Evolutionary conservation across 2,113 vertebrate genomes (phyloP), one percentile per base, ranked within the genome.

Genomic region (Leiothrix lutea): DNA sequence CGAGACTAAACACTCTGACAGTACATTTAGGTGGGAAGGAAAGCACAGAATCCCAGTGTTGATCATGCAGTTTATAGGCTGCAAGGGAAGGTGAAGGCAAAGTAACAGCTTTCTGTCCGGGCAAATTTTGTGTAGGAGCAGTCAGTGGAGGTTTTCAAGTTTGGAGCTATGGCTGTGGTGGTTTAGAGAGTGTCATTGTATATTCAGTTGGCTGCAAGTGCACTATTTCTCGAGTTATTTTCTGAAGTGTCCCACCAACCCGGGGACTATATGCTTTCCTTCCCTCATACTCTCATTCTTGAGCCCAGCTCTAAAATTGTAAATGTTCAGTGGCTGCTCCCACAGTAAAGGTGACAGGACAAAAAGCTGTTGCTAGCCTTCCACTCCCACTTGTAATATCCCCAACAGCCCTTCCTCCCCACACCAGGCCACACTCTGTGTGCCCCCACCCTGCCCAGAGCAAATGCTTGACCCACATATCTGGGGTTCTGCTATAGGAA

Each of bases 401-500:
- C 38, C 13, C 13, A 33, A 12, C 4, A 67, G 17, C 20, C 6
- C 38, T 38, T 29, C 20, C 20, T 3, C 28, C 15, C 11, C 14
- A 25, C 69, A 22, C 13, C 11, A 7, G 17, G 25, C 21, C 29
- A 21, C 25, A 9, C 11, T 23, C 58, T 1, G 0, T 6, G 12
- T 60, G 45, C 16, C 14, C 61, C 29, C 35, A 45, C 4, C 4
- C 77, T 45, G 44, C 61, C 53, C 54, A 38, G 28, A 58, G 67
- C 1, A 0, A 33, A 58, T 0, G 1, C 36, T 24, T 58, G 33
- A 24, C 10, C 20, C 38, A 81, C 23, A 2, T 9, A 14, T 14
- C 45, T 53, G 53, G 26, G 61, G 35, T 14, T 74, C 24, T 75
- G 24, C 45, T 67, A 2, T 8, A n/a, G 44, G 5, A 51, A 73